A percentile compares a stretch with the other conserved stretches of the same genome.
These are phyloP conservation scores for Pogonomyrmex californicus DNA, from an alignment of 1,140 invertebrate genomes.

Conservation along the genomic window DNA sequence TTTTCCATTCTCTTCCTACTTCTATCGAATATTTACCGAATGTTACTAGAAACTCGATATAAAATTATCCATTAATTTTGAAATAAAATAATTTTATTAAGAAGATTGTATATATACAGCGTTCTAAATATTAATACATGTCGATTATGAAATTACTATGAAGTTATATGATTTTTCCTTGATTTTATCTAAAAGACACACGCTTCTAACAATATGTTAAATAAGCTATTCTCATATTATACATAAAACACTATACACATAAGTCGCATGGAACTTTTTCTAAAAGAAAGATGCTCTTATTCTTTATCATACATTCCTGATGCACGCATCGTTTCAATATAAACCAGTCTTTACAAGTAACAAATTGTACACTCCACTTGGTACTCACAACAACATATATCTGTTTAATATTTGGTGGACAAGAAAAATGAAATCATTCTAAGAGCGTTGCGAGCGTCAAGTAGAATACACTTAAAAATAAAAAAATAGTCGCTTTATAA, in stretches of 20 bases:
- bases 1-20: not conserved
- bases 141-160: not conserved
- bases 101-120: not conserved
- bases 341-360: not conserved
- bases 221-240: not conserved
- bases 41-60: slow-evolving; percentile 2
- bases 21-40: not conserved
- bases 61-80: not conserved
- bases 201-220: not conserved
- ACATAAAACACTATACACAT: not conserved
- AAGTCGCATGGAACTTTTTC: not conserved
- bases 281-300: not conserved
- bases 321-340: not conserved
- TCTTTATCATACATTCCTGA: slow-evolving; percentile 9
- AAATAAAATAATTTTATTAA: slow-evolving; percentile 28
- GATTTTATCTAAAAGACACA: not conserved
- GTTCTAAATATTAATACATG: slow-evolving; percentile 1
- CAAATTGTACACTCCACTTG: not conserved
- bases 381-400: too few relatives aligned
- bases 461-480: too few relatives aligned
- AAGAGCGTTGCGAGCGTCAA: too few relatives aligned
- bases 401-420: too few relatives aligned
- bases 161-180: not conserved
- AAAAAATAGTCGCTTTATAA: not conserved
- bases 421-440: too few relatives aligned